phyloP scores from a whole-genome alignment of 2,113 vertebrate genomes.

The Tachysurus vachellii region DNA sequence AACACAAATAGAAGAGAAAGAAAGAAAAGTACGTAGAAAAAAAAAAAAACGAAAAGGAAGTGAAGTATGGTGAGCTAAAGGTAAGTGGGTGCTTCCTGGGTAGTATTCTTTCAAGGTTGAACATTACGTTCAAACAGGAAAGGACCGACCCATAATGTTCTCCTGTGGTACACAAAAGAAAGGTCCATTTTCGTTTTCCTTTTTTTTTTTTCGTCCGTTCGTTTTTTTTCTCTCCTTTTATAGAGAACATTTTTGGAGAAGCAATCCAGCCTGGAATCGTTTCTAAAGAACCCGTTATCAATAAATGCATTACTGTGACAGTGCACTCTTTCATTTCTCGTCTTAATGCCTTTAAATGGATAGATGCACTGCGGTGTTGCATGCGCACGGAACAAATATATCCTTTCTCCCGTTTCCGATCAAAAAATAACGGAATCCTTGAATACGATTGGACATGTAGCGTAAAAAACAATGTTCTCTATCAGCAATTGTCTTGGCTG shows the following conservation, averaged over 20 bases:
- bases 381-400: slow-evolving; percentile 12
- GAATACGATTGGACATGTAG: background rate
- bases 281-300: background rate
- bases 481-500: background rate
- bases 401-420: slow-evolving; percentile 43
- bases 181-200: background rate
- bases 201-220: slow-evolving; percentile 19
- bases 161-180: background rate
- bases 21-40: too few species aligned
- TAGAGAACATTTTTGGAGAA: slow-evolving; percentile 30
- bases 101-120: slow-evolving; percentile 68
- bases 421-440: slow-evolving; percentile 59
- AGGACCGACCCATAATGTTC: slow-evolving; percentile 68
- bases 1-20: too few species aligned
- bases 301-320: slow-evolving; percentile 13
- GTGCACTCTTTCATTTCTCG: slow-evolving; percentile 20
- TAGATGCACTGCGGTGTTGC: background rate
- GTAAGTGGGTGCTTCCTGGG: slow-evolving; percentile 31
- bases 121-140: slow-evolving; percentile 63
- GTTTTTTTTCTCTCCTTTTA: slow-evolving; percentile 10
- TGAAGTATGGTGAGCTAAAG: background rate
- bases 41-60: too few species aligned
- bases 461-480: background rate
- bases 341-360: slow-evolving; percentile 21
- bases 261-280: background rate